Evolutionary conservation across 2,888 invertebrate genomes (phyloP).

Genomic region (Malthinus seriepunctatus): DNA sequence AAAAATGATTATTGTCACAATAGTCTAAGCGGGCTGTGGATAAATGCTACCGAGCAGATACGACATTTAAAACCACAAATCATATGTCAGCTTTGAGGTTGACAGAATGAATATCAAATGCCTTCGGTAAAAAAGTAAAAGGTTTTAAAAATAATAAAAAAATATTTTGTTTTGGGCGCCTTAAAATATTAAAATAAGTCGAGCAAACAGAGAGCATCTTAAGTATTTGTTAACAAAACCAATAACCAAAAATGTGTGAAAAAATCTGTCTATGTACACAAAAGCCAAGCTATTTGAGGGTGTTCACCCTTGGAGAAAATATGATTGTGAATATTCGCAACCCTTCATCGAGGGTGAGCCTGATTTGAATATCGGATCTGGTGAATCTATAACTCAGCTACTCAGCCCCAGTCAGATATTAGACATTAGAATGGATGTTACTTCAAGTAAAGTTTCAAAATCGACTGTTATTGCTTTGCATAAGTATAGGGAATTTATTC

Average conservation of each 20-base stretch:
- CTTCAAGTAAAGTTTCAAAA: slow-evolving; percentile 9
- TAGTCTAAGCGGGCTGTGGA: slow-evolving; percentile 45
- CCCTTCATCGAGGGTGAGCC: slow-evolving; percentile 48
- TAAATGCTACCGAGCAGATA: slow-evolving; percentile 43
- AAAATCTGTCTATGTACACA: slow-evolving; percentile 44
- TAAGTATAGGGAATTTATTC: background rate
- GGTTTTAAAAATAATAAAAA: slow-evolving; percentile 38
- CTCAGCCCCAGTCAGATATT: slow-evolving; percentile 46
- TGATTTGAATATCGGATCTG: slow-evolving; percentile 49
- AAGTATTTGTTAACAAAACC: slow-evolving; percentile 25
- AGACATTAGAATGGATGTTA: slow-evolving; percentile 40
- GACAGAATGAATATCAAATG: slow-evolving; percentile 45
- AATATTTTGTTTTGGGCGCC: slow-evolving; percentile 2
- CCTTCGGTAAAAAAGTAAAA: slow-evolving; percentile 40
- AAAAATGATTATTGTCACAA: slow-evolving; percentile 49
- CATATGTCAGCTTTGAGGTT: slow-evolving; percentile 48
- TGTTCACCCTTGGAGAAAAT: slow-evolving; percentile 52
- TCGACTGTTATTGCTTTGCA: slow-evolving; percentile 1
- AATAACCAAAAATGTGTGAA: slow-evolving; percentile 41
- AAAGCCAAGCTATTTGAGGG: slow-evolving; percentile 40
- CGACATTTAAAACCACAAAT: slow-evolving; percentile 49
- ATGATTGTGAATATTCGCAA: slow-evolving; percentile 51
- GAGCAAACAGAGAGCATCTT: background rate
- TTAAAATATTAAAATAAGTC: background rate
- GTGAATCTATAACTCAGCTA: slow-evolving; percentile 36